These are phyloP conservation scores for Automeris io DNA, from an alignment of 2,888 invertebrate genomes.

Conservation along the genomic window DNA sequence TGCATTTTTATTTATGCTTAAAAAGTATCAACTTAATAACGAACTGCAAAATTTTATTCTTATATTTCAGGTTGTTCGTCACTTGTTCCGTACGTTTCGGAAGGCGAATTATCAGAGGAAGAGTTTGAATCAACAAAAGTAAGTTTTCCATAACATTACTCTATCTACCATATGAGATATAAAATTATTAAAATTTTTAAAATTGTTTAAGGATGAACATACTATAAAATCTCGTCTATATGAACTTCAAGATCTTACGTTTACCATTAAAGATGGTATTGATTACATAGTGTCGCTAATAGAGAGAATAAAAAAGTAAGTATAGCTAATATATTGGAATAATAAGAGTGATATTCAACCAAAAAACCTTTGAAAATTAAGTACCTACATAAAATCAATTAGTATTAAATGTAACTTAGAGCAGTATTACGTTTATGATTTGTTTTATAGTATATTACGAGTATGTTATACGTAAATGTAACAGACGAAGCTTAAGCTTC, in stretches of 20 bases:
- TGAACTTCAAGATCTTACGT: conserved; percentile 62
- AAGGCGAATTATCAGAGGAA: conserved; percentile 55
- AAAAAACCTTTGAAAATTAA: too few species aligned
- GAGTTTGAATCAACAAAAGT: conserved; percentile 51
- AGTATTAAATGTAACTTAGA: too few species aligned
- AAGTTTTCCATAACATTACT: conserved; percentile 5
- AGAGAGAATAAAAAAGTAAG: conserved; percentile 65
- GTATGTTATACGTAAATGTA: too few species aligned
- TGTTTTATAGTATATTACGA: too few species aligned
- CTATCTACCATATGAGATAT: neutral
- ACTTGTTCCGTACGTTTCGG: conserved; percentile 32
- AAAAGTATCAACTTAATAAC: too few species aligned
- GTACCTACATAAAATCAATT: too few species aligned
- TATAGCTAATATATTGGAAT: too few species aligned
- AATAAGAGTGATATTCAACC: too few species aligned
- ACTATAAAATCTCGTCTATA: conserved; percentile 53
- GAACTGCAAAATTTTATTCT: conserved; percentile 1
- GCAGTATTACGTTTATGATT: too few species aligned
- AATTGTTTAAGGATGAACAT: conserved; percentile 53
- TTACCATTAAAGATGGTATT: conserved; percentile 66
- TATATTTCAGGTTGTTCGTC: conserved; percentile 37
- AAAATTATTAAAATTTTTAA: conserved; percentile 2
- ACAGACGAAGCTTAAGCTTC: too few species aligned
- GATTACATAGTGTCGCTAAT: conserved; percentile 60
- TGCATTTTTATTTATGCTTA: too few species aligned